Conservation (phyloP, 2,797 vertebrate genomes). For the Hydrocynus forskahlii region DNA sequence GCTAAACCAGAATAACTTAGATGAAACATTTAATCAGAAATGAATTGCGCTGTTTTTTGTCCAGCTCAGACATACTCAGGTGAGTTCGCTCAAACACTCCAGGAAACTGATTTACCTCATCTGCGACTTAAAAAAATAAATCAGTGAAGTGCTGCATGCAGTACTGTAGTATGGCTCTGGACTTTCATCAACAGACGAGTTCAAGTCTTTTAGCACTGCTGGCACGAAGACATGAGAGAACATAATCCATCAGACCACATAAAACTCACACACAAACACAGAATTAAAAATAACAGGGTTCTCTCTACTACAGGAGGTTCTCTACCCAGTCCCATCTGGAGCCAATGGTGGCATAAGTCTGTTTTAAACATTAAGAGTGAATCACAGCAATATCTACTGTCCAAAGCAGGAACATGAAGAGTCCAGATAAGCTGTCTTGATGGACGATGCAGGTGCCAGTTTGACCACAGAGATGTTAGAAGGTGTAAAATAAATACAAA, state of each 20-base stretch:
- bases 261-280: conserved; percentile 13
- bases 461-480: background rate
- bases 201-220: conserved; percentile 43
- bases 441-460: background rate
- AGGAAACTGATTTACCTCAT: conserved; percentile 2
- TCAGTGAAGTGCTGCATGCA: background rate
- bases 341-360: background rate
- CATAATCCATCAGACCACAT: conserved; percentile 30
- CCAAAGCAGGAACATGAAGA: background rate
- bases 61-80: background rate
- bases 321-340: background rate
- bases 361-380: background rate
- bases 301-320: background rate
- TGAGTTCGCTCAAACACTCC: background rate
- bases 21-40: background rate
- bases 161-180: conserved; percentile 20
- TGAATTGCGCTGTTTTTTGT: background rate
- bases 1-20: background rate
- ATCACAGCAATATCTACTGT: background rate
- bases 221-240: conserved; percentile 38
- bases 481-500: background rate
- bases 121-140: too few relatives aligned
- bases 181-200: conserved; percentile 19
- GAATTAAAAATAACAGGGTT: background rate
- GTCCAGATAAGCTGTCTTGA: background rate